Evolutionary conservation across 2,113 vertebrate genomes (phyloP).

Genomic region (Oriolus oriolus): DNA sequence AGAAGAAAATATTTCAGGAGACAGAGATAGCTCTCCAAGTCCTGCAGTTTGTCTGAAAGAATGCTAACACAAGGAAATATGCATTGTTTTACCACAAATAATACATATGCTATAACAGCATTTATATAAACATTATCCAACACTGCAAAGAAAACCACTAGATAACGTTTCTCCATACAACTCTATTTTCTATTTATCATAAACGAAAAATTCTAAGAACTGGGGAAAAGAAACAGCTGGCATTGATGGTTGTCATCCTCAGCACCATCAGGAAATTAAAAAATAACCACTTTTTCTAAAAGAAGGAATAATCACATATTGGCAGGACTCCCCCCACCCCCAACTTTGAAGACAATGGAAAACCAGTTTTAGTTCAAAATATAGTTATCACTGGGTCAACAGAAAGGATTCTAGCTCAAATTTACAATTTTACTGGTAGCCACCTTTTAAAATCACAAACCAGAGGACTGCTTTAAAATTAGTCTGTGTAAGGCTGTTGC

Average conservation of each 20-base stretch:
- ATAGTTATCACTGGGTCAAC: background rate
- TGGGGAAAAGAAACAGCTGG: background rate
- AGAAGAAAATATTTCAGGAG: background rate
- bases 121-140: background rate
- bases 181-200: background rate
- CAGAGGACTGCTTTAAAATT: conserved; percentile 4
- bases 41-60: background rate
- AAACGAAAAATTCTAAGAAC: background rate
- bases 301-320: background rate
- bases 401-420: background rate
- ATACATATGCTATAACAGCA: background rate
- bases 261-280: background rate
- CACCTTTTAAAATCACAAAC: background rate
- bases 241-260: background rate
- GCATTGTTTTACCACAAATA: background rate
- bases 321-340: background rate
- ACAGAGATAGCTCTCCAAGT: background rate
- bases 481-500: background rate
- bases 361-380: background rate
- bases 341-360: background rate
- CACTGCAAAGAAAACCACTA: background rate
- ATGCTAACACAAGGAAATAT: background rate
- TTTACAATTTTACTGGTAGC: background rate
- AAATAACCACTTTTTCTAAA: background rate
- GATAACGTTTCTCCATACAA: background rate